These are phyloP conservation scores for Microctenopoma stevenorrisi DNA, from an alignment of 2,797 vertebrate genomes.

Conservation along the genomic window DNA sequence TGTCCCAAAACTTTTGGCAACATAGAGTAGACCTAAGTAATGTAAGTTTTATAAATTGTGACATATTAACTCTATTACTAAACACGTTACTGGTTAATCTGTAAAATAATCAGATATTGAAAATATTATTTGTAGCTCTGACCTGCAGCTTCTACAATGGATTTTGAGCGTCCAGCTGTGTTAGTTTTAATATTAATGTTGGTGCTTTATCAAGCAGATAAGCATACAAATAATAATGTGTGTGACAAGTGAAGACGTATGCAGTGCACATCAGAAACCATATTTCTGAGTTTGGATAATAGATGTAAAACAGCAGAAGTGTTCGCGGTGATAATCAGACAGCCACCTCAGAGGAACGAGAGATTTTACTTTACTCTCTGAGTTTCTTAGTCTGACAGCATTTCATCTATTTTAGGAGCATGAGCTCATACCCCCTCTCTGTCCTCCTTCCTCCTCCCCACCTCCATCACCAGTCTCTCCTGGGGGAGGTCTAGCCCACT, in stretches of 20 bases:
- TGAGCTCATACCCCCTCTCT: constrained; percentile 74
- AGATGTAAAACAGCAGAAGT: neutral
- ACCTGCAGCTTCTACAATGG: neutral
- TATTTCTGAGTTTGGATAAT: neutral
- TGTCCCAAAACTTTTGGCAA: too few relatives aligned
- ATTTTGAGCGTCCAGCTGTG: neutral
- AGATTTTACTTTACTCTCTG: constrained; percentile 51
- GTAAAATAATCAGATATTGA: neutral
- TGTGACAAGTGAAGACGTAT: neutral
- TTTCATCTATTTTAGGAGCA: constrained; percentile 72
- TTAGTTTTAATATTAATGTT: neutral
- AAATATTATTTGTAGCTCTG: too few relatives aligned
- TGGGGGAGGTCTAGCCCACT: constrained; percentile 71
- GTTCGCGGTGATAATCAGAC: constrained; percentile 20
- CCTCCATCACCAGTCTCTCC: constrained; percentile 62
- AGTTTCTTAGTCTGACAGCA: constrained; percentile 74
- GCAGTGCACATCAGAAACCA: neutral
- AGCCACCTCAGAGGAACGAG: constrained; percentile 1
- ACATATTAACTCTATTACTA: neutral
- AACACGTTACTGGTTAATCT: neutral
- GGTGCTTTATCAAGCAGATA: neutral
- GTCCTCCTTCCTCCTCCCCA: constrained; percentile 51
- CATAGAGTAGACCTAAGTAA: too few relatives aligned
- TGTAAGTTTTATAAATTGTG: too few relatives aligned
- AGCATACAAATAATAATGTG: neutral